Base-by-base conservation (phyloP, 2,888 invertebrate species). In the Cephus pygmeus region DNA sequence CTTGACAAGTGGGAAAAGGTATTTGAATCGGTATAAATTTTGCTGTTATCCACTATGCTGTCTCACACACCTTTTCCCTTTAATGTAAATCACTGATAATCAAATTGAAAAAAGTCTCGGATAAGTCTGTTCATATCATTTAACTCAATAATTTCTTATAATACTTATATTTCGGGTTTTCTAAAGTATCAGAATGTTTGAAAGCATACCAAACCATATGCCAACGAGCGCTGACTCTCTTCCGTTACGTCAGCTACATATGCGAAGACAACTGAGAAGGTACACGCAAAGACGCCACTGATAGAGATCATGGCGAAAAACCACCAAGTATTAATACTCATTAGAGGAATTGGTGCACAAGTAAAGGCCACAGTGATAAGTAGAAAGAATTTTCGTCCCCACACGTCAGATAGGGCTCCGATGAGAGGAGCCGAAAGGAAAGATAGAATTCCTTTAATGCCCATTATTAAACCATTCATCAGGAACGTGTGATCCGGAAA, bases 311-410 rank as follows among this genome's bases (percentile, higher is more conserved):
- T 97, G 80, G 99, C 98, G 93, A 99, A 99, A 92, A 99, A 99
- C 98, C 98, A 99, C 98, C 98, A 99, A 75, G 99, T 98, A 93
- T 99, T 99, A 91, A 99, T 96, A 89, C 97, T 98, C 98, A 99
- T 99, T 81, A 99, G 94, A 77, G 99, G 99, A 91, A 99, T 99
- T 76, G 99, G 99, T 86, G 97, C 97, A 93, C 99, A 99, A 69
- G 99, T 99, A 93, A 99, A 99, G 92, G 99, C 98, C 88, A 99
- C 99, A 76, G 99, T 99, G 89, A 99, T 96, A 83, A 99, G 94
- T 81, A 99, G 95, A 93, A 99, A 99, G 91, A 99, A 96, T 92
- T 99, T 99, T 86, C 99, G 94, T 76, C 99, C 99, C 97, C 99
- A 99, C 79, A 99, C 97, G 92, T 99, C 99, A 35, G 98, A 98